These are phyloP conservation scores for Gopherus evgoodei DNA, from an alignment of 2,113 vertebrate genomes.

Conservation along the genomic window DNA sequence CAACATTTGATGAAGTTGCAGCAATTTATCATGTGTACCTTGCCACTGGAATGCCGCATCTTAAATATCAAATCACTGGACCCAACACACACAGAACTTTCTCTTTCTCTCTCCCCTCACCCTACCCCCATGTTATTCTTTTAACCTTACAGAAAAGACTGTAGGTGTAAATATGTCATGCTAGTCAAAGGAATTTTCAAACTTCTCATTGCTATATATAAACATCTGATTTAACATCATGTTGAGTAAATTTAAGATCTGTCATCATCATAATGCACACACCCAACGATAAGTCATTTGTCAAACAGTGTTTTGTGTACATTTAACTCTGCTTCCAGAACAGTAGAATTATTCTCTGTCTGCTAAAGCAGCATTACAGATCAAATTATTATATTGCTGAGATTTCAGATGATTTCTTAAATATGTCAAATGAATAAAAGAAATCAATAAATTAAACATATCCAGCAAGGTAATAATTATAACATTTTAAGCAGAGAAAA, in stretches of 20 bases:
- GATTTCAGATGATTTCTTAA: neutral
- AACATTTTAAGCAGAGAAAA: neutral
- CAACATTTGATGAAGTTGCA: neutral
- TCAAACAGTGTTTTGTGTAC: neutral
- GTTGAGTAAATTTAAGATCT: neutral
- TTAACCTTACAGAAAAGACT: neutral
- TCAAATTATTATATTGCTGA: neutral
- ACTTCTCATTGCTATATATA: neutral
- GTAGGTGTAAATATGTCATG: neutral
- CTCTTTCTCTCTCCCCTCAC: neutral
- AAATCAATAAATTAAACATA: conserved; percentile 1
- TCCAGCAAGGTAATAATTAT: neutral
- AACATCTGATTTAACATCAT: neutral
- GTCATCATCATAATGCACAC: neutral
- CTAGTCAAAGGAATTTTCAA: neutral
- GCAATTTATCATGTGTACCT: neutral
- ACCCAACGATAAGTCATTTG: neutral
- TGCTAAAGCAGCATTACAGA: neutral
- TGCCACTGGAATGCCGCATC: neutral
- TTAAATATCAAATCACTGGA: neutral
- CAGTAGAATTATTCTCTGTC: neutral
- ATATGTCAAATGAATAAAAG: conserved; percentile 2
- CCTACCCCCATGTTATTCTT: neutral
- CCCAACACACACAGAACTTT: neutral
- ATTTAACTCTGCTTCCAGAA: neutral